Evolutionary conservation across 2,888 invertebrate genomes (phyloP), one percentile per base, ranked within the genome.

Genomic region (Hipparchia semele): DNA sequence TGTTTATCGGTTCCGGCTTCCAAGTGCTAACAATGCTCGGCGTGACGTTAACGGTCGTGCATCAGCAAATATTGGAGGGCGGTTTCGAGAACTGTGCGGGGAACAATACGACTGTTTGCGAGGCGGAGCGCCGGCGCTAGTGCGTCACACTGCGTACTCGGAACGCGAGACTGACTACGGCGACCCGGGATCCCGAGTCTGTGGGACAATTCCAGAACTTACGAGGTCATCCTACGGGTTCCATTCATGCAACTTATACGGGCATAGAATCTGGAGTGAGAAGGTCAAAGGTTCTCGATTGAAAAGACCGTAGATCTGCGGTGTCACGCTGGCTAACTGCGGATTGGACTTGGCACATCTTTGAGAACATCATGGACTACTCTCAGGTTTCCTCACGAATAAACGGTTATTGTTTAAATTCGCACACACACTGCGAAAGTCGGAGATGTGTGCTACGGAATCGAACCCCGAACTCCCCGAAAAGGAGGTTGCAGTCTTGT

Each of bases 141-240:
- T 65, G 65, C 65, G 65, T 65, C 65, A 65, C 2, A 12, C 62
- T 13, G 51, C 65, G 51, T 65, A 65, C 65, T 12, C 10, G 65
- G 65, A 65, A 65, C 51, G 51, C 12, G 64, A 51, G 61, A 46
- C n/a, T 49, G 45, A 45, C 6, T 64, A 39, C 10, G 12, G 51
- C 10, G 51, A 12, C 65, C 65, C 12, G 4, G 12, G n/a, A 1
- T 9, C 12, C 53, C 12, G 65, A 65, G 23, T 51, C 51, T 65
- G 65, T 7, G 53, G 53, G 65, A 65, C 65, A 13, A 1, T 10
- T 13, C n/a, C 51, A 6, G 62, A 2, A 49, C 4, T 8, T 49
- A 62, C n/a, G 7, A 46, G 13, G 13, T 62, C 45, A 62, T 62
- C 2, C 8, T 2, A 8, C 8, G 1, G 6, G 6, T 2, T 56